Evolutionary conservation across 2,888 invertebrate species (phyloP).

Genomic region (Andrena praecox): DNA sequence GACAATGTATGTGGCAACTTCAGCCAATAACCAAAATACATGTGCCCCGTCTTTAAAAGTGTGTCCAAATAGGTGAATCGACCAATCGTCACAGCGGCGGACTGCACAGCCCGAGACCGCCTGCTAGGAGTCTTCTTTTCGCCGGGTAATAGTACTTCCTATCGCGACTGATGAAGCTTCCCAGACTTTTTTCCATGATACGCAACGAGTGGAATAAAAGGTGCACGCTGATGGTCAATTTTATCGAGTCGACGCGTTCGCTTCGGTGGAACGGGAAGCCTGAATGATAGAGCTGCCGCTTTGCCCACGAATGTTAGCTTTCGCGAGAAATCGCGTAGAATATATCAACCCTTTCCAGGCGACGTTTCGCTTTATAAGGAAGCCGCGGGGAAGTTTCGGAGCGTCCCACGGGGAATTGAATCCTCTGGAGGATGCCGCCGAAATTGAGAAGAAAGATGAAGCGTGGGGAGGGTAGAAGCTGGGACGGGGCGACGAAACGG

Average conservation of each 20-base stretch:
- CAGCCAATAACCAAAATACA: too few species aligned
- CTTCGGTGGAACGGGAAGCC: slow-evolving; percentile 27
- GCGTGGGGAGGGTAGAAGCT: slow-evolving; percentile 19
- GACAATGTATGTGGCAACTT: too few species aligned
- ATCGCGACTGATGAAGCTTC: too few species aligned
- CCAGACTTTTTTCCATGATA: neutral
- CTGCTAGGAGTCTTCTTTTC: too few species aligned
- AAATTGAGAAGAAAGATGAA: slow-evolving; percentile 59
- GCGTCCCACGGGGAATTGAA: slow-evolving; percentile 38
- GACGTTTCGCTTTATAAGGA: slow-evolving; percentile 61
- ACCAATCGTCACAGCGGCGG: too few species aligned
- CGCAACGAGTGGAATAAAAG: neutral
- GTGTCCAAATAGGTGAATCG: too few species aligned
- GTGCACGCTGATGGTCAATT: neutral
- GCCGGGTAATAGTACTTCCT: too few species aligned
- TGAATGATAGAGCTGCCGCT: slow-evolving; percentile 27
- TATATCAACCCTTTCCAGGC: slow-evolving; percentile 59
- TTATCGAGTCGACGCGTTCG: slow-evolving; percentile 13
- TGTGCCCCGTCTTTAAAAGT: too few species aligned
- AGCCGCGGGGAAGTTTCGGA: slow-evolving; percentile 44
- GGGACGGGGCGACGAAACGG: neutral
- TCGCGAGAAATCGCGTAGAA: slow-evolving; percentile 46
- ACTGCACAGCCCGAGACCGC: too few species aligned
- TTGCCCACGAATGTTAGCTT: slow-evolving; percentile 34
- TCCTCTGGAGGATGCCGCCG: slow-evolving; percentile 36